Evolutionary conservation across 2,888 invertebrate species (phyloP), one percentile per base, ranked within the genome.

Genomic region (Meiosimyza platycephala): DNA sequence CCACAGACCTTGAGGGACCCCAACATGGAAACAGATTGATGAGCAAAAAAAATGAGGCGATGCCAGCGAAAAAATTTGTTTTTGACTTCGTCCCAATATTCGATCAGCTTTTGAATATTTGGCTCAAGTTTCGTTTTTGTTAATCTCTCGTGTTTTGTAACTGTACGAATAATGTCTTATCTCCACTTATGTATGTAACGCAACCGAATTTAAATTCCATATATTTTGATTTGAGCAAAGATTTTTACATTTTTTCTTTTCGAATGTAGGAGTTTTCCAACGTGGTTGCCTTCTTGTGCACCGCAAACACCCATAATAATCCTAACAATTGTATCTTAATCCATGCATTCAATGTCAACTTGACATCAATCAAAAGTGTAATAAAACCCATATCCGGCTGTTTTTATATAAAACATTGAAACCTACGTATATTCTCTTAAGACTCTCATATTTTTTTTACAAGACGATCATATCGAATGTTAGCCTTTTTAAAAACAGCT

Each of bases 341-440:
- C 55, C 59, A 18, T 13, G 28, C 50, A 40, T 52, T 16, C 28
- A 52, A 28, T 18, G 18, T 40, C 33, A 65, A 48, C 18, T 47
- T 28, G 59, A 55, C 11, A 28, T 59, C 59, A 65, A 48, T 64
- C 33, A 64, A 40, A 70, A 60, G 15, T 65, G 69, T 60, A 72
- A 73, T 51, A 65, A 64, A 73, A 72, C 62, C 75, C 74, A 64
- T 74, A 71, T 75, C 75, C 75, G 69, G 69, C 52, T 73, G 69
- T 72, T 66, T 22, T 60, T 33, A 9, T 40, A 40, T 40, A 9
- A 40, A 40, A 40, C 9, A 60, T 59, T 60, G 59, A 69, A 60
- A 69, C 69, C 60, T 33, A 28, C 4, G 4, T 28, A 40, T 40
- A 40, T 40, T 6, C 9, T 40, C 40, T 7, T 40, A 9, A 40